These are phyloP conservation scores for Ciconia stormi DNA, from an alignment of 2,113 vertebrate genomes.

Conservation along the genomic window DNA sequence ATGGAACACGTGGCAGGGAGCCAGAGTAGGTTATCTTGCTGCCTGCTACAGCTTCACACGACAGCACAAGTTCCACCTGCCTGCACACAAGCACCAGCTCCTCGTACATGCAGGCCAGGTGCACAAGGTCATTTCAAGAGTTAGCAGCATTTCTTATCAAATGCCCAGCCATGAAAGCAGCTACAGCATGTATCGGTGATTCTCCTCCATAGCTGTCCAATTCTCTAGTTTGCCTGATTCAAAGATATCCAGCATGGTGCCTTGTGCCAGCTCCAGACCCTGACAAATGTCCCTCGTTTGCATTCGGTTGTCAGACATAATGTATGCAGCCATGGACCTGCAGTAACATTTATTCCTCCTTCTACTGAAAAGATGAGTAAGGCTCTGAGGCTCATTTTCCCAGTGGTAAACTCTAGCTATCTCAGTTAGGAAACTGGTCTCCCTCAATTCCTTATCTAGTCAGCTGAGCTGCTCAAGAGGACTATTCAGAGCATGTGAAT, in stretches of 20 bases:
- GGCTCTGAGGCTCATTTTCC: conserved; percentile 25
- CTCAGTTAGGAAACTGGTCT: conserved; percentile 2
- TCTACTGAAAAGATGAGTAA: conserved; percentile 7
- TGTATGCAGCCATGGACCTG: neutral
- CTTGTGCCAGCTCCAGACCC: neutral
- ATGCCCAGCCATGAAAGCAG: neutral
- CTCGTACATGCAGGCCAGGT: neutral
- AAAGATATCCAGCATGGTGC: neutral
- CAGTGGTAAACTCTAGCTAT: conserved; percentile 4
- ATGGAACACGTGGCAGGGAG: neutral
- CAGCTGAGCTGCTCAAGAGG: neutral
- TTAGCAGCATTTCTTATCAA: neutral
- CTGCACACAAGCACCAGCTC: neutral
- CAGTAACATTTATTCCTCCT: conserved; percentile 5
- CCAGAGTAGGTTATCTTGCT: rapidly evolving
- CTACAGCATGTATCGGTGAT: neutral
- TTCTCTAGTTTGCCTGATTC: neutral
- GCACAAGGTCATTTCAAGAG: neutral
- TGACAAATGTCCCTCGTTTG: neutral
- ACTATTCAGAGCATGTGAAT: neutral
- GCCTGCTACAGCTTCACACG: neutral
- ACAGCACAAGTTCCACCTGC: neutral
- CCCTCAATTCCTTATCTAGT: conserved; percentile 37
- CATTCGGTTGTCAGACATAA: neutral
- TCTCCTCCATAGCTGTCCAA: neutral